These are phyloP conservation scores for Microplitis manilae DNA, from an alignment of 2,888 invertebrate genomes.

Conservation along the genomic window DNA sequence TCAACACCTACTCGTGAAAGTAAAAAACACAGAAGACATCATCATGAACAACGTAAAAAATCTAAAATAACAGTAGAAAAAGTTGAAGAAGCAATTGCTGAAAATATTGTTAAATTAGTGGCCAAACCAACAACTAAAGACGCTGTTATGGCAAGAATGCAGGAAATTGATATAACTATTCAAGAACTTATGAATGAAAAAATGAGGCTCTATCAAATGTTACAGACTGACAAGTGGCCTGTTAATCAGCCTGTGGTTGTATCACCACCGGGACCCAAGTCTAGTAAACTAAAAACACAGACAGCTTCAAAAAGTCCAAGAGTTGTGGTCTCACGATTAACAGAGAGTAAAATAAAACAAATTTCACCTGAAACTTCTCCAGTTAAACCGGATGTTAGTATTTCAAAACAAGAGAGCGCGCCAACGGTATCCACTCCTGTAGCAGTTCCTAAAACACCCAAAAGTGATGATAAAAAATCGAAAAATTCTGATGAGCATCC, in stretches of 20 bases:
- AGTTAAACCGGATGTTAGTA: background rate
- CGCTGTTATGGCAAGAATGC: slow-evolving; percentile 75
- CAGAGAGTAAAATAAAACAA: slow-evolving; percentile 4
- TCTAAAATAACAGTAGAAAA: slow-evolving; percentile 45
- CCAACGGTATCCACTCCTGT: background rate
- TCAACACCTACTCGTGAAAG: slow-evolving; percentile 10
- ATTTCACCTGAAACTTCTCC: background rate
- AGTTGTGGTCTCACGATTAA: slow-evolving; percentile 5
- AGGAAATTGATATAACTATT: slow-evolving; percentile 76
- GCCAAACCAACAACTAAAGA: slow-evolving; percentile 54
- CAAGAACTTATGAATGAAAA: slow-evolving; percentile 76
- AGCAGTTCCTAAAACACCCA: background rate
- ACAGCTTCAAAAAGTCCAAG: slow-evolving; percentile 10
- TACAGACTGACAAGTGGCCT: slow-evolving; percentile 68
- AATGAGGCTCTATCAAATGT: slow-evolving; percentile 74
- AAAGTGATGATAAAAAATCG: slow-evolving; percentile 19
- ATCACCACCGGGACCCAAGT: background rate
- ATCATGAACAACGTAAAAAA: slow-evolving; percentile 40
- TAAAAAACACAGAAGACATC: slow-evolving; percentile 39
- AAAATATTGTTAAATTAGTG: slow-evolving; percentile 47
- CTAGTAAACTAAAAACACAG: background rate
- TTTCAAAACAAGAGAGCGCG: background rate
- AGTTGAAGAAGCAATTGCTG: slow-evolving; percentile 51
- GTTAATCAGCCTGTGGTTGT: background rate
- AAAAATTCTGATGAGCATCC: background rate